A percentile compares a stretch with the other conserved stretches of the same genome.
Conservation (phyloP, 2,888 invertebrate species). For the Calameuta filiformis region DNA sequence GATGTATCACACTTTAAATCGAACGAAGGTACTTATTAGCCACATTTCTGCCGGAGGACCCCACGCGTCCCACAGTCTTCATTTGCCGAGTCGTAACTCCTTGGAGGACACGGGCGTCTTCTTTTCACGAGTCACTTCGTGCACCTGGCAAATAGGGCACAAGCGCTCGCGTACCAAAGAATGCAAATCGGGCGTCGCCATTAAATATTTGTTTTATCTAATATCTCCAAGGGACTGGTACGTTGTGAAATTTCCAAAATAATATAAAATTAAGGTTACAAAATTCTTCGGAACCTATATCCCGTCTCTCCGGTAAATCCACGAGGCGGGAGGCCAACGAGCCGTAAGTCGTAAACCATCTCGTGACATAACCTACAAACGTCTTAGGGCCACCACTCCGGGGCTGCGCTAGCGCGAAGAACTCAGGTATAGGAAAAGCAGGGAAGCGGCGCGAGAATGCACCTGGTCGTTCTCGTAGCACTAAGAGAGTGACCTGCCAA, state of each 20-base stretch:
- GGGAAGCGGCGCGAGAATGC: slow-evolving; percentile 53
- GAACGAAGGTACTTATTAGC: neutral
- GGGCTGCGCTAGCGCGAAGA: slow-evolving; percentile 16
- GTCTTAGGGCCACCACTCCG: neutral
- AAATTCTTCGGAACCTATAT: neutral
- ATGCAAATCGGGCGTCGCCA: neutral
- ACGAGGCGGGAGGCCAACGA: slow-evolving; percentile 43
- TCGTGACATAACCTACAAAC: slow-evolving; percentile 47
- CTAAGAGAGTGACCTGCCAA: slow-evolving; percentile 55
- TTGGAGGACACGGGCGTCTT: neutral
- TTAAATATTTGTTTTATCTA: neutral
- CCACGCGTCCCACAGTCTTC: neutral
- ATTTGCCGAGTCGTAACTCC: neutral
- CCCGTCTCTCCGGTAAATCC: slow-evolving; percentile 13
- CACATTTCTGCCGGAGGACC: neutral
- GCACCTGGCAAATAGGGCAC: neutral
- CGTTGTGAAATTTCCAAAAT: neutral
- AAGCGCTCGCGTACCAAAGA: neutral
- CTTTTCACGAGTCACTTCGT: neutral
- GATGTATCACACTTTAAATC: neutral
- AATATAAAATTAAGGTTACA: neutral
- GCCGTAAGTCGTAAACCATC: slow-evolving; percentile 41
- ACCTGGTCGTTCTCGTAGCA: slow-evolving; percentile 46
- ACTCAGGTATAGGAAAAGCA: slow-evolving; percentile 34
- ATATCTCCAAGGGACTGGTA: neutral